Percentiles rank a stretch among this genome's conserved stretches.
Conservation (phyloP, 2,797 vertebrate genomes). For the Schizopygopsis malacanthus region DNA sequence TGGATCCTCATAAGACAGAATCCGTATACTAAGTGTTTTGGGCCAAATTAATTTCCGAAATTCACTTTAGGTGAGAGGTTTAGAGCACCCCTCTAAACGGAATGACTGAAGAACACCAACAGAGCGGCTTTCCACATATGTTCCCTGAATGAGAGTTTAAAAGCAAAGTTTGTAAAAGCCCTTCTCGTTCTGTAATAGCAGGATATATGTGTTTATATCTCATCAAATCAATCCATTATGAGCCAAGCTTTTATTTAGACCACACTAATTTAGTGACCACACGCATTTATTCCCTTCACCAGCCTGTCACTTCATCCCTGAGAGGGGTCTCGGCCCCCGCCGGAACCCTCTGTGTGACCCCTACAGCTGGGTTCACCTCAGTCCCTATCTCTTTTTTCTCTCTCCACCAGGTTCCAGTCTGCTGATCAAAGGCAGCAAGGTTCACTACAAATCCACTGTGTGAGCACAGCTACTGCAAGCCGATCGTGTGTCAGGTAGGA, state of each 20-base stretch:
- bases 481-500: constrained; percentile 46
- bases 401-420: constrained; percentile 18
- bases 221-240: constrained; percentile 16
- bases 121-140: background rate
- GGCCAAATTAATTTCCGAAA: background rate
- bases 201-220: constrained; percentile 5
- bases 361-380: constrained; percentile 45
- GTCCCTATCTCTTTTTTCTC: background rate
- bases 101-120: background rate
- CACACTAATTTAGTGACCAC: background rate
- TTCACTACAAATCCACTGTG: background rate
- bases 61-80: background rate
- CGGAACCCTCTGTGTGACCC: constrained; percentile 37
- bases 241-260: background rate
- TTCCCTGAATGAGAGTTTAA: background rate
- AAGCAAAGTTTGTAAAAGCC: constrained; percentile 38
- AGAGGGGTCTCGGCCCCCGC: constrained; percentile 23
- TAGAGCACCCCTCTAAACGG: background rate
- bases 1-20: background rate
- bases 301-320: constrained; percentile 48
- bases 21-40: background rate
- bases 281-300: constrained; percentile 44
- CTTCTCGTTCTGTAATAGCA: constrained; percentile 24
- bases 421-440: constrained; percentile 38
- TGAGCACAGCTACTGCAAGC: background rate